Conservation (phyloP, 2,113 vertebrate genomes). For the Bathybates hornii region DNA sequence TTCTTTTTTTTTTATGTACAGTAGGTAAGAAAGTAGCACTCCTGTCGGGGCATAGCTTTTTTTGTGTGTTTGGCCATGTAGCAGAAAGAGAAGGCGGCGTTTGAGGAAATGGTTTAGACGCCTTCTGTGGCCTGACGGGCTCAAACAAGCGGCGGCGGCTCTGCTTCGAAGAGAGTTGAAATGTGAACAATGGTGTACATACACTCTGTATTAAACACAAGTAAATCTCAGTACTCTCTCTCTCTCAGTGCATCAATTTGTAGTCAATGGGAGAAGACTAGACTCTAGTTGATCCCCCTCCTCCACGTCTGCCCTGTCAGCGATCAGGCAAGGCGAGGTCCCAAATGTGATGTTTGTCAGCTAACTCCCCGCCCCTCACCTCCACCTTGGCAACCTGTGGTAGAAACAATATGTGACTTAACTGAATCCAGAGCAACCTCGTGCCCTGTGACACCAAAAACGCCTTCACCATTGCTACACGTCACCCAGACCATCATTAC, state of each 20-base stretch:
- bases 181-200: constrained; percentile 59
- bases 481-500: constrained; percentile 54
- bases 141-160: neutral
- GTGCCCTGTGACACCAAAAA: constrained; percentile 60
- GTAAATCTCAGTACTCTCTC: constrained; percentile 4
- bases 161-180: constrained; percentile 28
- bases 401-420: constrained; percentile 41
- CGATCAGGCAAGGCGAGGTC: constrained; percentile 37
- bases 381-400: constrained; percentile 27
- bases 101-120: neutral
- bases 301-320: neutral
- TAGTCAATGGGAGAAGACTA: constrained; percentile 9
- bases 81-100: constrained; percentile 41
- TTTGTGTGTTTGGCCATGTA: constrained; percentile 48
- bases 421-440: constrained; percentile 46
- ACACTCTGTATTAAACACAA: constrained; percentile 52
- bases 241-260: constrained; percentile 25
- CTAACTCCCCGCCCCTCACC: neutral
- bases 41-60: constrained; percentile 58
- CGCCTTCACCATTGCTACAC: constrained; percentile 57
- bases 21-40: constrained; percentile 58
- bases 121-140: neutral
- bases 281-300: constrained; percentile 4
- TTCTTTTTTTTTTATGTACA: constrained; percentile 15
- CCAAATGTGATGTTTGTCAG: constrained; percentile 41